These are phyloP conservation scores for Betta splendens DNA, from an alignment of 2,797 vertebrate species.

Conservation along the genomic window DNA sequence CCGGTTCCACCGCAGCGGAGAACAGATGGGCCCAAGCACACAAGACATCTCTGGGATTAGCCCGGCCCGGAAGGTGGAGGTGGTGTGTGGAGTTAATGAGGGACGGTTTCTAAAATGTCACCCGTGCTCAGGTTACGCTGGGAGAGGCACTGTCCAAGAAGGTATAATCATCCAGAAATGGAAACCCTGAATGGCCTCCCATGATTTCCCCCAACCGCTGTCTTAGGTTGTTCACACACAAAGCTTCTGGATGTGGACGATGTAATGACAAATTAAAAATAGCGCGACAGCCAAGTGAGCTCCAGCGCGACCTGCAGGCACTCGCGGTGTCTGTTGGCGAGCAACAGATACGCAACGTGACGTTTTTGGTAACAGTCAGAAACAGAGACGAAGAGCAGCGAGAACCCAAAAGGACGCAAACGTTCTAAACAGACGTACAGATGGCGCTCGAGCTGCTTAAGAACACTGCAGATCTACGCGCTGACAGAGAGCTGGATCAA, in stretches of 20 bases:
- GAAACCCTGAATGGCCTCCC: neutral
- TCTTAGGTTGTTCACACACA: slow-evolving; percentile 1
- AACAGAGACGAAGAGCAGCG: slow-evolving; percentile 25
- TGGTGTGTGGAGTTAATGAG: slow-evolving; percentile 31
- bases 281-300: slow-evolving; percentile 8
- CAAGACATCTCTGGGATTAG: slow-evolving; percentile 62
- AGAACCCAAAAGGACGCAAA: slow-evolving; percentile 19
- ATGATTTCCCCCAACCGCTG: neutral
- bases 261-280: slow-evolving; percentile 28
- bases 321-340: slow-evolving; percentile 35
- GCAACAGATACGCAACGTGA: slow-evolving; percentile 30
- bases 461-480: slow-evolving; percentile 4
- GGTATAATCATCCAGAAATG: neutral
- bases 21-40: slow-evolving; percentile 69
- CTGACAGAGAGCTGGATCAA: slow-evolving; percentile 36
- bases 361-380: slow-evolving; percentile 26
- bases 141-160: slow-evolving; percentile 5
- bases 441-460: slow-evolving; percentile 6
- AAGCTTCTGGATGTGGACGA: slow-evolving; percentile 8
- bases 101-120: slow-evolving; percentile 27
- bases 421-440: slow-evolving; percentile 15
- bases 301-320: slow-evolving; percentile 25
- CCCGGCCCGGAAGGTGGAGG: slow-evolving; percentile 47
- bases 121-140: slow-evolving; percentile 11
- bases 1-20: slow-evolving; percentile 57